phyloP scores from a whole-genome alignment of 1,140 invertebrate genomes.

The Dreissena polymorpha region DNA sequence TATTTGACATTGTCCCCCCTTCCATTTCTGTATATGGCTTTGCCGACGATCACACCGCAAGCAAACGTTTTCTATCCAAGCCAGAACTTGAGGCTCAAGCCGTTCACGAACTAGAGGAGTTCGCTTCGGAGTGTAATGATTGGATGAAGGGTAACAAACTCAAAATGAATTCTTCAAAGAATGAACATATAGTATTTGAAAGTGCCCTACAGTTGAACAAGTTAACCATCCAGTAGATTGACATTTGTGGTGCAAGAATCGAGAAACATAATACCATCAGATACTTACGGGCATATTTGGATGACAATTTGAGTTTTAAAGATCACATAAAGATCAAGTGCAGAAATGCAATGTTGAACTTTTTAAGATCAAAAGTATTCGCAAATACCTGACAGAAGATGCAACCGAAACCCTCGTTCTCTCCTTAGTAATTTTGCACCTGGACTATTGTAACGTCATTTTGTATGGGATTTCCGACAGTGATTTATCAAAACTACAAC shows the following conservation, averaged over 20 bases:
- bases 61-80: slow-evolving; percentile 15
- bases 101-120: neutral
- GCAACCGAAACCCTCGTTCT: slow-evolving; percentile 34
- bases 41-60: slow-evolving; percentile 36
- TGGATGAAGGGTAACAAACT: slow-evolving; percentile 28
- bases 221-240: neutral
- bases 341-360: slow-evolving; percentile 17
- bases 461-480: neutral
- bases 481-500: slow-evolving; percentile 15
- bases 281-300: slow-evolving; percentile 25
- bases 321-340: slow-evolving; percentile 28
- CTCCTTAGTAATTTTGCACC: slow-evolving; percentile 26
- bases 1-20: slow-evolving; percentile 50
- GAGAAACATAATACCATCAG: slow-evolving; percentile 15
- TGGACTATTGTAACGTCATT: slow-evolving; percentile 20
- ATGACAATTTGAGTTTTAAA: slow-evolving; percentile 23
- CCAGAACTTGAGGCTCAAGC: neutral
- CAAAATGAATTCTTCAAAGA: slow-evolving; percentile 45
- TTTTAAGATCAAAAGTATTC: slow-evolving; percentile 31
- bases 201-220: slow-evolving; percentile 7
- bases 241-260: slow-evolving; percentile 3
- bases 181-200: slow-evolving; percentile 13
- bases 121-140: neutral
- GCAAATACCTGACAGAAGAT: slow-evolving; percentile 10
- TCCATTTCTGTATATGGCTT: slow-evolving; percentile 44